phyloP scores from a whole-genome alignment of 2,113 vertebrate species.

The Clarias macrocephalus region DNA sequence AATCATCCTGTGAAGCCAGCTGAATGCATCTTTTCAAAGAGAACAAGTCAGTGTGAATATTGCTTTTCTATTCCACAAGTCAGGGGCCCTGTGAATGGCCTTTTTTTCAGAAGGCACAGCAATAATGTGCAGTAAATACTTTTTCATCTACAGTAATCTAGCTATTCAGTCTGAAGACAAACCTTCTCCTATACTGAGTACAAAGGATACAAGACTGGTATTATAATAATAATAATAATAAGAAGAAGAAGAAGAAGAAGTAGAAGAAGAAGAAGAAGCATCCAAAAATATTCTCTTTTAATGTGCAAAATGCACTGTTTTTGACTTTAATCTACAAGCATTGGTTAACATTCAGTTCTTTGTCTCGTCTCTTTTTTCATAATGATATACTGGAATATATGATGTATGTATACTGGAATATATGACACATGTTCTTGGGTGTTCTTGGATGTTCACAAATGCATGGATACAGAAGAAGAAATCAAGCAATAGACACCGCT shows the following conservation, averaged over 20 bases:
- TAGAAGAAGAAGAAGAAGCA: not conserved
- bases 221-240: not conserved
- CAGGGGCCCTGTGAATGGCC: not conserved
- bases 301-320: not conserved
- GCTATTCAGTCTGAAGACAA: not conserved
- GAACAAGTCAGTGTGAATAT: not conserved
- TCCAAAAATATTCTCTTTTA: not conserved
- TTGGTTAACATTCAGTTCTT: not conserved
- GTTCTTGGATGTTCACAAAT: not conserved
- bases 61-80: no score
- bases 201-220: not conserved
- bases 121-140: not conserved
- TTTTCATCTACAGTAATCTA: not conserved
- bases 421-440: not conserved
- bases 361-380: not conserved
- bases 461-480: conserved; percentile 1
- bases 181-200: not conserved
- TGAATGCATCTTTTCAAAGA: not conserved
- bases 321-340: not conserved
- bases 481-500: not conserved
- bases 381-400: not conserved
- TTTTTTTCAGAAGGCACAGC: not conserved
- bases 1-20: not conserved
- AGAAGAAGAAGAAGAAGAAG: not conserved
- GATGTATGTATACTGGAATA: no score